Evolutionary conservation across 2,888 invertebrate genomes (phyloP).

Genomic region (Cheilosia pagana): DNA sequence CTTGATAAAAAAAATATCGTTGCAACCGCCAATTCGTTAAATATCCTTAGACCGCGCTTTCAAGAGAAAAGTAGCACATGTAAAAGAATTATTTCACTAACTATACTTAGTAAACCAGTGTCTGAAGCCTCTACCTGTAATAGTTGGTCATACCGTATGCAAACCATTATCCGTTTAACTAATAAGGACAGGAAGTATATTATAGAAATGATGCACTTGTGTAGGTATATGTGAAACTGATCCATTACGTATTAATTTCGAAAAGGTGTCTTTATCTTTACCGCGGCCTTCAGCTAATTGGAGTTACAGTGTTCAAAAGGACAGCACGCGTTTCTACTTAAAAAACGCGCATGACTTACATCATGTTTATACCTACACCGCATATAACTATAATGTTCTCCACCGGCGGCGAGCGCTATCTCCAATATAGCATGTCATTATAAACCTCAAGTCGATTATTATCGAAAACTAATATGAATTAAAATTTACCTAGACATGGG

Average conservation of each 20-base stretch:
- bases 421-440: constrained; percentile 41
- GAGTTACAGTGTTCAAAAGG: not conserved
- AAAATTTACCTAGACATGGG: constrained; percentile 20
- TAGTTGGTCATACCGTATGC: too few species aligned
- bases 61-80: too few species aligned
- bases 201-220: too few species aligned
- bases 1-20: too few species aligned
- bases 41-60: too few species aligned
- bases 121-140: too few species aligned
- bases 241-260: not conserved
- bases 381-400: not conserved
- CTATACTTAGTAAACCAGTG: too few species aligned
- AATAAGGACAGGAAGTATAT: too few species aligned
- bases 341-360: not conserved
- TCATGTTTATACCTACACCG: not conserved
- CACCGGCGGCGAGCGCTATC: not conserved
- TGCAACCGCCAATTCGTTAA: too few species aligned
- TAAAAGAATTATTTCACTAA: too few species aligned
- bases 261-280: not conserved
- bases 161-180: too few species aligned
- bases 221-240: not conserved
- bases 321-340: not conserved
- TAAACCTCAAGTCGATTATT: constrained; percentile 56
- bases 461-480: constrained; percentile 58
- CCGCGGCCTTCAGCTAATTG: not conserved